Evolutionary conservation across 2,888 invertebrate genomes (phyloP).

Genomic region (Epinotia ramella): DNA sequence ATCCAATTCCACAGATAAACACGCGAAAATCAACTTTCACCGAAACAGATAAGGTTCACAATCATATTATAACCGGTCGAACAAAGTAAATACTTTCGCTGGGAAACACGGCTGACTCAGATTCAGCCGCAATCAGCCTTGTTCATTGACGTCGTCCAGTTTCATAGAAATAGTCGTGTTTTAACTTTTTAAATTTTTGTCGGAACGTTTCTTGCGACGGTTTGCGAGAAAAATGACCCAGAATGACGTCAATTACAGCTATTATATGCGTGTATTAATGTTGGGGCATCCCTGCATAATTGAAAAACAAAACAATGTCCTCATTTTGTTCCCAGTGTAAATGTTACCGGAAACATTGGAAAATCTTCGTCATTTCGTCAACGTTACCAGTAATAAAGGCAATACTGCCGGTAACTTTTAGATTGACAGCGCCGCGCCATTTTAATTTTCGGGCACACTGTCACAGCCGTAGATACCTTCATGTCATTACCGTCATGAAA

Average conservation of each 20-base stretch:
- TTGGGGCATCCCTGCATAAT: not conserved
- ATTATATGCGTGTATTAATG: not conserved
- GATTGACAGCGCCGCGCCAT: too few species aligned
- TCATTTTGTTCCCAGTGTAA: too few species aligned
- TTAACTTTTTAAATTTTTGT: conserved; percentile 6
- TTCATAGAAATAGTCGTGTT: not conserved
- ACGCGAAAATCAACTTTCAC: too few species aligned
- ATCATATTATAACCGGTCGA: not conserved
- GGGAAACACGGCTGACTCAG: conserved; percentile 19
- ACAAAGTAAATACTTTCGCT: conserved; percentile 16
- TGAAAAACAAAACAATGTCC: not conserved
- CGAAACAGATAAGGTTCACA: not conserved
- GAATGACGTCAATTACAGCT: conserved; percentile 15
- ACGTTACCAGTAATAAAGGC: too few species aligned
- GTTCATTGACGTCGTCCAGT: not conserved
- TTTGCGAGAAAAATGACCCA: conserved; percentile 16
- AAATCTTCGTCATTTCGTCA: too few species aligned
- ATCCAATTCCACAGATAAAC: not conserved
- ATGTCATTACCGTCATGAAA: too few species aligned
- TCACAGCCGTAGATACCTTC: too few species aligned
- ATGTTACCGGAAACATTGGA: too few species aligned
- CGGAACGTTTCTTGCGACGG: not conserved
- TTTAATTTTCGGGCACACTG: too few species aligned
- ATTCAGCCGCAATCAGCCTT: not conserved
- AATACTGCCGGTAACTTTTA: too few species aligned